Base-by-base conservation (phyloP, 2,113 vertebrate species). In the Pedetes capensis region DNA sequence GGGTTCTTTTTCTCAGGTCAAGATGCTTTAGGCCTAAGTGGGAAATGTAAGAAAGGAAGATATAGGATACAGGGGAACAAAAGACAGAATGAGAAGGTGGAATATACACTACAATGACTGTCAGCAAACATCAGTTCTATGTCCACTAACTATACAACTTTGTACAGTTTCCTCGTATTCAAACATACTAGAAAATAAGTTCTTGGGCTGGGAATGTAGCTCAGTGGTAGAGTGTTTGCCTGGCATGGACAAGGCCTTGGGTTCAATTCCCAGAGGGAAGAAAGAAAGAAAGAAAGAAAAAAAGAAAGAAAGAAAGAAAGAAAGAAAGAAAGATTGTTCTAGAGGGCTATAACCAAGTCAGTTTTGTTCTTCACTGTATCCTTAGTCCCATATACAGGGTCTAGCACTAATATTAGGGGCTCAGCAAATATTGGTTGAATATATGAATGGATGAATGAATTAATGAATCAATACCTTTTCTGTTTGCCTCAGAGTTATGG, bases 401-500 rank as follows among this genome's bases (percentile, higher is more conserved):
- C 25, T 93, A 51, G 61, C 47, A 69, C 11, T n/a, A n/a, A 68
- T 68, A 69, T 69, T 72, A 78, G 17, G 74, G 72, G 17, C 20
- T 85, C 29, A 91, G 61, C 51, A 91, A 91, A 85, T 72, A 89
- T 79, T 92, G 47, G 11, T 47, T 81, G 39, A 83, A 69, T 61
- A 29, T 29, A 83, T 80, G 59, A 59, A 74, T 72, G 23, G n/a
- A 71, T 71, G 51, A 92, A 71, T 71, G 25, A 76, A 83, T 89
- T 47, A 75, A 87, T 69, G 39, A 89, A 74, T 23, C 13, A 93
- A 69, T 64, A 22, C 7, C 81, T 90, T 8, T 29, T 29, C 23
- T 95, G 59, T 49, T 49, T 91, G 44, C 13, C 29, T 90, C 82
- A 87, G 42, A 86, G 37, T 85, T 95, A 78, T 53, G 84, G 42